Conservation (phyloP, 2,113 vertebrate species). For the Cyprinodon brontotheroides region DNA sequence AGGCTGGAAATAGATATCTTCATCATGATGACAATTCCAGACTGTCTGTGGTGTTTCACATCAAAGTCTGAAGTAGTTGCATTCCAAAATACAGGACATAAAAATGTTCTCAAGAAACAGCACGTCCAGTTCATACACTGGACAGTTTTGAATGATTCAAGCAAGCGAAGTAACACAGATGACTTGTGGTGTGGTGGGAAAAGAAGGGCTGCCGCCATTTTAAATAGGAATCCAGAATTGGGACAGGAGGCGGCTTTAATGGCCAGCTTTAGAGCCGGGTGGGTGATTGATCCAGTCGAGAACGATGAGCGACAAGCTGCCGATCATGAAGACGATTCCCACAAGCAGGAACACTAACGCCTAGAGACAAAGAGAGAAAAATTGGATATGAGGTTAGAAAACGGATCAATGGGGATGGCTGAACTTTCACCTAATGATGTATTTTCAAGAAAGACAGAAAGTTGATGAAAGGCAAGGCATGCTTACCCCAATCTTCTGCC, state of each 20-base stretch:
- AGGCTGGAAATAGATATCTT: slow-evolving; percentile 4
- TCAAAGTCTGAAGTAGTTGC: slow-evolving; percentile 9
- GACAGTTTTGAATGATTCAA: slow-evolving; percentile 11
- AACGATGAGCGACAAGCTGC: slow-evolving; percentile 93
- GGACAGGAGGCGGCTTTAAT: slow-evolving; percentile 51
- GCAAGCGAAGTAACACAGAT: background rate
- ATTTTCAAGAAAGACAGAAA: slow-evolving; percentile 13
- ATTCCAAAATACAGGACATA: slow-evolving; percentile 25
- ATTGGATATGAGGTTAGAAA: slow-evolving; percentile 9
- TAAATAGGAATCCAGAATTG: slow-evolving; percentile 9
- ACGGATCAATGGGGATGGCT: background rate
- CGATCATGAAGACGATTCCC: slow-evolving; percentile 93
- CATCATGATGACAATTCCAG: slow-evolving; percentile 12
- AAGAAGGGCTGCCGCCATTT: slow-evolving; percentile 29
- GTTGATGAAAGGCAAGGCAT: slow-evolving; percentile 18
- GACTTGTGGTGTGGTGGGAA: background rate
- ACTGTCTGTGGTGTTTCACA: background rate
- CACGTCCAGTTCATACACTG: slow-evolving; percentile 14
- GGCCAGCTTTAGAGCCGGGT: slow-evolving; percentile 72
- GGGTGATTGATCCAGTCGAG: slow-evolving; percentile 95
- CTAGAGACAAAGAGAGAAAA: slow-evolving; percentile 72
- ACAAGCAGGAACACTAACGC: slow-evolving; percentile 88
- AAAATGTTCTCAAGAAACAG: slow-evolving; percentile 31
- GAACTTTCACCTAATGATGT: background rate
- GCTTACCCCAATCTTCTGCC: slow-evolving; percentile 94